Evolutionary conservation across 2,113 vertebrate species (phyloP).

Genomic region (Thalassoma bifasciatum): DNA sequence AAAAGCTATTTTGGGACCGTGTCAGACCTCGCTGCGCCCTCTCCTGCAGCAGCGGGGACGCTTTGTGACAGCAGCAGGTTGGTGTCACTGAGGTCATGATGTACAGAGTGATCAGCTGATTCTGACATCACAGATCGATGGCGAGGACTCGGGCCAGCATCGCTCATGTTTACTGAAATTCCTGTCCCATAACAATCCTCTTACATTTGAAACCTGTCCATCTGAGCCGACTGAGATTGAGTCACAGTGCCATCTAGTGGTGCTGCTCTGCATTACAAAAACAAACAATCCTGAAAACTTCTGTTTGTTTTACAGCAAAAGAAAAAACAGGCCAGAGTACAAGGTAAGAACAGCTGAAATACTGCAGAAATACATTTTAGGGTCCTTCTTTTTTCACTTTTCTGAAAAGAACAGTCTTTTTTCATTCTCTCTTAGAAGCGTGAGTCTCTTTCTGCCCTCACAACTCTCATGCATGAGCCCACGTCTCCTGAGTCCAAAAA

Average conservation of each 20-base stretch:
- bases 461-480: slow-evolving; percentile 70
- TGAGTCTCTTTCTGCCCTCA: slow-evolving; percentile 73
- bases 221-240: slow-evolving; percentile 12
- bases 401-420: not conserved
- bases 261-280: not conserved
- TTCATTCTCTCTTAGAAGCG: slow-evolving; percentile 18
- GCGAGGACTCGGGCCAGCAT: slow-evolving; percentile 34
- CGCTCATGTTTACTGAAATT: slow-evolving; percentile 21
- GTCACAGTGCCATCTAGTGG: slow-evolving; percentile 61
- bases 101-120: slow-evolving; percentile 34
- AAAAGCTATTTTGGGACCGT: slow-evolving; percentile 60
- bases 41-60: slow-evolving; percentile 13
- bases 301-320: slow-evolving; percentile 47
- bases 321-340: not conserved
- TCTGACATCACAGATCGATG: slow-evolving; percentile 60
- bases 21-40: not conserved
- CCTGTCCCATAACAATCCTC: slow-evolving; percentile 18
- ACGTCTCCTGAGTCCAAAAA: slow-evolving; percentile 71
- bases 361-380: too few relatives aligned
- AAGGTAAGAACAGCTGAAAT: slow-evolving; percentile 43
- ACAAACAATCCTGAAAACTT: not conserved
- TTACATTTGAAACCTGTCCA: slow-evolving; percentile 10
- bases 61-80: slow-evolving; percentile 21
- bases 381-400: not conserved
- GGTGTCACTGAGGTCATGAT: slow-evolving; percentile 35